A percentile compares a stretch with the other conserved stretches of the same genome.
Evolutionary conservation across 2,888 invertebrate genomes (phyloP).

Genomic region (Parascotia fuliginaria): DNA sequence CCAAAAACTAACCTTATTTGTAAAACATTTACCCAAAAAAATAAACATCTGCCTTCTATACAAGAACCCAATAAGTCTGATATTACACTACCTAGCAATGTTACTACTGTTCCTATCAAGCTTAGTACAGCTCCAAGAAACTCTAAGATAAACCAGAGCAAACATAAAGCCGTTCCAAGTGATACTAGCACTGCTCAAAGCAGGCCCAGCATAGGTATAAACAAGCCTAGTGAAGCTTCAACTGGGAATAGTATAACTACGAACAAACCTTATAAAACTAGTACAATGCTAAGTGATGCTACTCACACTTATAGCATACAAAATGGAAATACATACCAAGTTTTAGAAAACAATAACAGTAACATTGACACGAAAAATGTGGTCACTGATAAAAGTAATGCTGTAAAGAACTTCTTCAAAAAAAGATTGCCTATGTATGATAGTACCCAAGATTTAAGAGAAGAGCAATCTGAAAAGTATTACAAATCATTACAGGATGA

Average conservation of each 20-base stretch:
- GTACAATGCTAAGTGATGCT: no score
- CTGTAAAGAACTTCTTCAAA: conserved; percentile 56
- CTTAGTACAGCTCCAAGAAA: no score
- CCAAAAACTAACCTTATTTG: conserved; percentile 32
- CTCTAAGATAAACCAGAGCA: no score
- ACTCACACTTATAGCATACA: neutral
- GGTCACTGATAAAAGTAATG: conserved; percentile 22
- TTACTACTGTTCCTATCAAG: neutral
- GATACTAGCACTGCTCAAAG: neutral
- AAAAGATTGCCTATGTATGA: conserved; percentile 52
- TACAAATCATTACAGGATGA: conserved; percentile 39
- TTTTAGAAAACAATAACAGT: conserved; percentile 13
- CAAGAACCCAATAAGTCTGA: conserved; percentile 4
- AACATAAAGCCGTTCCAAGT: neutral
- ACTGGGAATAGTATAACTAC: no score
- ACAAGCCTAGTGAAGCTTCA: neutral
- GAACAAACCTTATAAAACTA: no score
- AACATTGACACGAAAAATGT: neutral
- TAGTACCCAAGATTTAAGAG: conserved; percentile 35
- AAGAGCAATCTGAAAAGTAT: conserved; percentile 26
- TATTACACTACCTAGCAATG: neutral
- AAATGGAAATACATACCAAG: neutral
- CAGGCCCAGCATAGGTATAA: neutral
- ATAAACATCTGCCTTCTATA: neutral
- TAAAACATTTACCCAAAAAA: conserved; percentile 35